Base-by-base conservation (phyloP, 2,888 invertebrate species). In the Gymnocheta viridis region DNA sequence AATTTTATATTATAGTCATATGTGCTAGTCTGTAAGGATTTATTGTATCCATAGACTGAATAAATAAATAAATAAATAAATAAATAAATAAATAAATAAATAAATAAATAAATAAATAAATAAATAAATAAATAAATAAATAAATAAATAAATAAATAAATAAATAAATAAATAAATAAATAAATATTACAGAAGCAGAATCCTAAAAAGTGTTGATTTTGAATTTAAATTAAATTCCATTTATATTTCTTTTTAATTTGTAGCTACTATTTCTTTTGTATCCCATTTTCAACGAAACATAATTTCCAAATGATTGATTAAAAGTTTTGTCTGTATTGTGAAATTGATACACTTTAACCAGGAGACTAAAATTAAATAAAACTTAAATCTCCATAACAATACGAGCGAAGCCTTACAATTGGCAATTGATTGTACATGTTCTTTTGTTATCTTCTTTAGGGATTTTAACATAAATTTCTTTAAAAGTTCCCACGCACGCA, bases 401-500 rank as follows among this genome's bases (percentile, higher is more conserved):
- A 38, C 22, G 41, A 81, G 77, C 27, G 56, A 81, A 81, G 47
- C 67, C 76, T 51, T 81, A 78, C 62, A 84, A 84, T 84, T 84
- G 72, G 77, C 84, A 81, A 81, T 69, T 69, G 77, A 56, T 69
- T 77, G 67, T 6, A 41, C 51, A 51, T 24, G 10, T 54, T 74
- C 17, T 77, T 72, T 38, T 62, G n/a, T 69, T 62, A 44, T 12
- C 38, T 49, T 51, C 0, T 22, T 73, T 2, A 2, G 35, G 72
- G 6, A 67, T 67, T 79, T 69, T 29, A 78, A 74, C 54, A 69
- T 79, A 49, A 70, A 73, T 41, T 64, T 27, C 14, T 58, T 74
- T 49, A 24, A 80, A 76, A 84, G 47, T 84, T 84, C 84, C 81
- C 84, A 84, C 84, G 84, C 84, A 81, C 69, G 44, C 62, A 64